A percentile compares a stretch with the other conserved stretches of the same genome.
Conservation (phyloP, 2,888 invertebrate species). For the Papilio elwesi region DNA sequence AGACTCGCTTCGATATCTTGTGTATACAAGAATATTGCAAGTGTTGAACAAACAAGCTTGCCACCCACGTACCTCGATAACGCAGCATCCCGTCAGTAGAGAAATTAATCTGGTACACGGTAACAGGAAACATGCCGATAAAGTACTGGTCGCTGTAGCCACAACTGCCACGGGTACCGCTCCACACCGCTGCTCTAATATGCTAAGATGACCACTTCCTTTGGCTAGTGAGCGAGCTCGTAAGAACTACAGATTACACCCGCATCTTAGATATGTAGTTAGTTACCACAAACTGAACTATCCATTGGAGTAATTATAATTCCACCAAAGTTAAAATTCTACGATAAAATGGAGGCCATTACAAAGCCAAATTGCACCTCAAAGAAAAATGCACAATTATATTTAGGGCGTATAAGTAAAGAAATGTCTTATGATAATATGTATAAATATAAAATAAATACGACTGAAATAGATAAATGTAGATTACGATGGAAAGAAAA, state of each 20-base stretch:
- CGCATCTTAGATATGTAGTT: constrained; percentile 41
- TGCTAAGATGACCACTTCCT: constrained; percentile 72
- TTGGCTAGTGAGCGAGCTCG: constrained; percentile 39
- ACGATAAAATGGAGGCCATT: constrained; percentile 33
- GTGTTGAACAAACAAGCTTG: constrained; percentile 70
- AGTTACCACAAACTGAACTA: constrained; percentile 14
- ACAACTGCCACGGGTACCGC: constrained; percentile 47
- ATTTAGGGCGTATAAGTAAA: constrained; percentile 56
- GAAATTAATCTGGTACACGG: constrained; percentile 77
- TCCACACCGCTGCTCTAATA: constrained; percentile 54
- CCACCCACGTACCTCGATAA: constrained; percentile 77
- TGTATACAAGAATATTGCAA: constrained; percentile 77
- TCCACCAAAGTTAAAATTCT: constrained; percentile 21
- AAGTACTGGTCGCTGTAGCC: constrained; percentile 52
- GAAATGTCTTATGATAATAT: constrained; percentile 63
- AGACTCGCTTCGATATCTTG: constrained; percentile 78
- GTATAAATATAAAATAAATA: constrained; percentile 73
- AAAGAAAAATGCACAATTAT: constrained; percentile 48
- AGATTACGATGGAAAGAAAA: constrained; percentile 59
- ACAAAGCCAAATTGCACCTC: constrained; percentile 29
- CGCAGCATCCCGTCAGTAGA: constrained; percentile 73
- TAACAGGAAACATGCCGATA: constrained; percentile 76
- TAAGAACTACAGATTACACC: constrained; percentile 28
- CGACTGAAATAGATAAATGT: constrained; percentile 78
- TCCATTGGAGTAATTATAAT: constrained; percentile 21